Conservation (phyloP, 1,140 invertebrate species). For the Nephila pilipes region DNA sequence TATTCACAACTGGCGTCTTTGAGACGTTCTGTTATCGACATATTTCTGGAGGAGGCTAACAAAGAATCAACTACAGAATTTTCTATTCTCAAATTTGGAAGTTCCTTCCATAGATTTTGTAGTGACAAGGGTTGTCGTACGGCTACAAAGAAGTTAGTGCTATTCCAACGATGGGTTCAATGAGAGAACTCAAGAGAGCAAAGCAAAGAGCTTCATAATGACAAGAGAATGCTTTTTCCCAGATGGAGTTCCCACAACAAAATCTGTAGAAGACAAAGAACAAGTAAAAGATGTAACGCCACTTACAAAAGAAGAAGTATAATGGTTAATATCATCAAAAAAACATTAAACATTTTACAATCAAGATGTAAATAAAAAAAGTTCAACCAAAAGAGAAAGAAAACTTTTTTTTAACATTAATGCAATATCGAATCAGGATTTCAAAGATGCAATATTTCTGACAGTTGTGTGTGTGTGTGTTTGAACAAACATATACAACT, state of each 20-base stretch:
- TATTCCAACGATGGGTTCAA: neutral
- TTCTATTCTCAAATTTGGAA: slow-evolving; percentile 68
- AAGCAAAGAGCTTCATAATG: slow-evolving; percentile 56
- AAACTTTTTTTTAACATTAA: too few species aligned
- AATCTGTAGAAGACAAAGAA: neutral
- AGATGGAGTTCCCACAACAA: slow-evolving; percentile 51
- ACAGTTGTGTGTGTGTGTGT: too few species aligned
- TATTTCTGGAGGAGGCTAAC: neutral
- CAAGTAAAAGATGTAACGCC: neutral
- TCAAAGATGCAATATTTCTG: too few species aligned
- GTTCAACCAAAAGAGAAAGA: too few species aligned
- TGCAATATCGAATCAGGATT: too few species aligned
- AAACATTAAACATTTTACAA: too few species aligned
- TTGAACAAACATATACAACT: too few species aligned
- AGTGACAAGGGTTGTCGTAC: slow-evolving; percentile 67
- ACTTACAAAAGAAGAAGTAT: neutral
- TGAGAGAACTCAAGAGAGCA: neutral
- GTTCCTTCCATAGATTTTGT: slow-evolving; percentile 70
- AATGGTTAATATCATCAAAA: neutral
- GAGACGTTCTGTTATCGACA: slow-evolving; percentile 54
- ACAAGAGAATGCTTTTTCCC: slow-evolving; percentile 72
- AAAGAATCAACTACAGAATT: slow-evolving; percentile 25
- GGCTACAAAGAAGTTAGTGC: slow-evolving; percentile 62
- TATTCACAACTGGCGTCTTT: slow-evolving; percentile 44
- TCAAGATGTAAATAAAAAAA: too few species aligned